These are phyloP conservation scores for Sula dactylatra DNA, from an alignment of 2,113 vertebrate genomes.

Conservation along the genomic window DNA sequence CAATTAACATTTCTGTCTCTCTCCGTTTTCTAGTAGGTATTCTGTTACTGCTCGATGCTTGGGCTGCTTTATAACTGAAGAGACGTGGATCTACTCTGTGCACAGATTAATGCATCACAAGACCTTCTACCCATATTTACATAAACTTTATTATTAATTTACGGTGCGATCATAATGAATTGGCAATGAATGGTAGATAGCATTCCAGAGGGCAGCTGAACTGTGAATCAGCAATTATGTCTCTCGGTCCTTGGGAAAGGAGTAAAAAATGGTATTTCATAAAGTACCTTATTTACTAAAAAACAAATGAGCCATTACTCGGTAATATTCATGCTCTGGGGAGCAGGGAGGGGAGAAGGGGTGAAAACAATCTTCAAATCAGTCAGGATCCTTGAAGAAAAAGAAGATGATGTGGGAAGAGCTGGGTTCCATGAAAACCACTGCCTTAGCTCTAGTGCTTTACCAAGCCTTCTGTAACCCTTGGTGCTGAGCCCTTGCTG, in stretches of 20 bases:
- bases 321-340: not conserved
- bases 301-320: not conserved
- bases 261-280: not conserved
- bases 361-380: not conserved
- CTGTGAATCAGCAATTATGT: not conserved
- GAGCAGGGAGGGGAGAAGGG: not conserved
- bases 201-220: not conserved
- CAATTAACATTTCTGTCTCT: not conserved
- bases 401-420: not conserved
- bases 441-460: not conserved
- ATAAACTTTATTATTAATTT: constrained; percentile 82
- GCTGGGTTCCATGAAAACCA: not conserved
- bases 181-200: not conserved
- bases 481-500: not conserved
- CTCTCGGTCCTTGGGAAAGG: not conserved
- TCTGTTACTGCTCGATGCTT: constrained; percentile 51
- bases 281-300: not conserved
- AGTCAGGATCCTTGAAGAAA: not conserved
- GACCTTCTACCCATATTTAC: constrained; percentile 78
- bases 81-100: constrained; percentile 68
- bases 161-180: constrained; percentile 55
- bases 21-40: not conserved
- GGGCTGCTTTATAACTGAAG: constrained; percentile 77
- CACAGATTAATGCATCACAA: constrained; percentile 79
- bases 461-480: not conserved